Evolutionary conservation across 2,113 vertebrate species (phyloP).

Genomic region (Archocentrus centrarchus): DNA sequence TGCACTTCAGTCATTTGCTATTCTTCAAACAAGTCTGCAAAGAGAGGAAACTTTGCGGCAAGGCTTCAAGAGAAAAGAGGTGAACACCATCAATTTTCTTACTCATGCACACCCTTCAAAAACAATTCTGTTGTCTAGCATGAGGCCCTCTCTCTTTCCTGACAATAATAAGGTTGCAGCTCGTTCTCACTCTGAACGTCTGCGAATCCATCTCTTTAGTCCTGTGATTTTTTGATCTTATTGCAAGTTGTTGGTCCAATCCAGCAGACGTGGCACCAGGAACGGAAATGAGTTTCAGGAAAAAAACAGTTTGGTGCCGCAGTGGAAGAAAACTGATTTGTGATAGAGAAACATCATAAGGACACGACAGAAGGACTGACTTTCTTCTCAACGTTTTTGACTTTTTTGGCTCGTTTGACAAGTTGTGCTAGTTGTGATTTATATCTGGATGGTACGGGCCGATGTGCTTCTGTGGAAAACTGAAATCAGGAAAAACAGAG

Average conservation of each 20-base stretch:
- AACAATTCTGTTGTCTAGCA: not conserved
- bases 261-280: constrained; percentile 1
- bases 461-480: not conserved
- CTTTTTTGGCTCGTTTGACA: not conserved
- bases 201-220: not conserved
- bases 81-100: not conserved
- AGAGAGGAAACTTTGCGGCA: not conserved
- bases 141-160: not conserved
- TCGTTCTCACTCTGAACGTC: not conserved
- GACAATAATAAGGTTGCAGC: not conserved
- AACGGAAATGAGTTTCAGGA: constrained; percentile 3
- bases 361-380: not conserved
- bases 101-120: not conserved
- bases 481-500: not conserved
- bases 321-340: not conserved
- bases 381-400: not conserved
- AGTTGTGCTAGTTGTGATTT: not conserved
- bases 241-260: constrained; percentile 3
- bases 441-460: not conserved
- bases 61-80: not conserved
- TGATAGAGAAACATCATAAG: not conserved
- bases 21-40: not conserved
- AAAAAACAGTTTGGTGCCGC: not conserved
- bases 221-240: not conserved
- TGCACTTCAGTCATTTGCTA: not conserved